Evolutionary conservation across 2,113 vertebrate species (phyloP).

Genomic region (Catagonus wagneri): DNA sequence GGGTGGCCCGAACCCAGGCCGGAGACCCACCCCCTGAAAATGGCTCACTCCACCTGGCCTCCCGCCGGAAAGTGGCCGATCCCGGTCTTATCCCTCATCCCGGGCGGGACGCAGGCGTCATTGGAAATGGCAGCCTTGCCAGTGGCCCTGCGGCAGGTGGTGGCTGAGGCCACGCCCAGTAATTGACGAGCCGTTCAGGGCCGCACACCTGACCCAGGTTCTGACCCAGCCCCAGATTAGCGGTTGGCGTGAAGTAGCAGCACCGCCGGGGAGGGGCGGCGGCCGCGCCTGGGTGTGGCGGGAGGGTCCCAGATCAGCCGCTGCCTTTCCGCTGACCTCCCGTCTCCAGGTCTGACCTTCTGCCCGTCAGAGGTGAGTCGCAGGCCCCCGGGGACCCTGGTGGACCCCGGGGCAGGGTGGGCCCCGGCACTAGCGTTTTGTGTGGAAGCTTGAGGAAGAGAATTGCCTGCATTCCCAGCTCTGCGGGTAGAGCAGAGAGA

Average conservation of each 20-base stretch:
- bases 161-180: background rate
- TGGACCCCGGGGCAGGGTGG: background rate
- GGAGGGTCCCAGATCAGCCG: background rate
- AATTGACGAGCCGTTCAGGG: background rate
- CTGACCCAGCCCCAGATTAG: background rate
- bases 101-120: background rate
- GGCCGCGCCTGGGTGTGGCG: background rate
- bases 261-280: background rate
- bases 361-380: slow-evolving; percentile 22
- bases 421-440: background rate
- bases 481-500: background rate
- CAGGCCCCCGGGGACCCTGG: background rate
- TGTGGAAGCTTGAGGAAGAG: background rate
- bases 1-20: rapidly evolving
- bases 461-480: background rate
- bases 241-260: slow-evolving; percentile 28
- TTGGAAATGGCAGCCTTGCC: background rate
- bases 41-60: background rate
- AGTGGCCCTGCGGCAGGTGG: background rate
- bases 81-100: background rate
- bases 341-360: background rate
- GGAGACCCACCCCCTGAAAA: background rate
- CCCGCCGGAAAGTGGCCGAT: background rate
- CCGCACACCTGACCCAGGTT: background rate
- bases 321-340: background rate